These are phyloP conservation scores for Idaea aversata DNA, from an alignment of 2,888 invertebrate genomes.

Conservation along the genomic window DNA sequence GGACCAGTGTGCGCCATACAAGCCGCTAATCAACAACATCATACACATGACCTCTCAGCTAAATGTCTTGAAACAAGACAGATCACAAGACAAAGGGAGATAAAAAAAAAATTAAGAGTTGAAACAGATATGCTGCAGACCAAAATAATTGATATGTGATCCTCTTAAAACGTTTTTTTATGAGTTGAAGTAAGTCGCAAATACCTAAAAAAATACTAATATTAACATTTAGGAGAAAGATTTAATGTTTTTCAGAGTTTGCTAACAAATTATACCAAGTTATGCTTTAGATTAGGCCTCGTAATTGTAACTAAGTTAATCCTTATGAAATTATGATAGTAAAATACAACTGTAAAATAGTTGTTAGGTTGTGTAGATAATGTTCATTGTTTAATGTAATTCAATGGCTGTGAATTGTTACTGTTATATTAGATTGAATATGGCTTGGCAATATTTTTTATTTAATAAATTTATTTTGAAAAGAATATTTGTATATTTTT, in stretches of 20 bases:
- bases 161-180: too few species aligned
- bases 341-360: slow-evolving; percentile 6
- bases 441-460: slow-evolving; percentile 71
- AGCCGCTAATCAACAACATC: too few species aligned
- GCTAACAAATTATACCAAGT: not conserved
- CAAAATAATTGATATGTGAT: too few species aligned
- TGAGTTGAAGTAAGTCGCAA: too few species aligned
- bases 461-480: slow-evolving; percentile 57
- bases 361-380: slow-evolving; percentile 30
- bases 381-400: slow-evolving; percentile 43
- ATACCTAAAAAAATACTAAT: too few species aligned
- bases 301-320: slow-evolving; percentile 2
- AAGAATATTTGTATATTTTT: slow-evolving; percentile 10
- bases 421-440: slow-evolving; percentile 66
- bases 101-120: too few species aligned
- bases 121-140: too few species aligned
- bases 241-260: not conserved
- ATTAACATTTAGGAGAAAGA: too few species aligned
- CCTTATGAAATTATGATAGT: slow-evolving; percentile 19
- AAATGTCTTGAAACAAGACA: too few species aligned
- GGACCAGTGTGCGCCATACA: too few species aligned
- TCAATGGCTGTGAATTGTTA: slow-evolving; percentile 78
- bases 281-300: not conserved
- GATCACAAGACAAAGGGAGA: too few species aligned
- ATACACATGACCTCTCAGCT: too few species aligned